These are phyloP conservation scores for Thoracochromis brauschi DNA, from an alignment of 2,113 vertebrate genomes.

Conservation along the genomic window DNA sequence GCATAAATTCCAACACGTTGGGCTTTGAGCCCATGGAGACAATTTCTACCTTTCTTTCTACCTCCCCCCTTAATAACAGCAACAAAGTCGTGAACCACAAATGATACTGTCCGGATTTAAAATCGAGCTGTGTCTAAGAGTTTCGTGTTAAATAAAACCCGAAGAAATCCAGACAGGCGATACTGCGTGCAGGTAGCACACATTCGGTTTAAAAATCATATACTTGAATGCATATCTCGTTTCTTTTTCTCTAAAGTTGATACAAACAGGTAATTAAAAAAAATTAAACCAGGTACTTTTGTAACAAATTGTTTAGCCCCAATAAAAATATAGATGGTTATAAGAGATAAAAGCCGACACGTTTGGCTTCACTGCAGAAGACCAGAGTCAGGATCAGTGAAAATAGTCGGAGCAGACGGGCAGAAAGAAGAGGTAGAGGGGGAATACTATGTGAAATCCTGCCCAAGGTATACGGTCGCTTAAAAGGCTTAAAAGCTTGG, in stretches of 20 bases:
- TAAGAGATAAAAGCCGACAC: neutral
- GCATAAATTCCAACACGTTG: neutral
- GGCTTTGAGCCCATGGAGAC: neutral
- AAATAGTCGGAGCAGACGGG: conserved; percentile 25
- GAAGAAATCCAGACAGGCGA: neutral
- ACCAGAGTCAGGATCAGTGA: conserved; percentile 27
- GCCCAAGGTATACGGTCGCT: conserved; percentile 95
- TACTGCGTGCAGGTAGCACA: neutral
- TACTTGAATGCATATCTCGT: neutral
- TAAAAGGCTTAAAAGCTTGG: conserved; percentile 98
- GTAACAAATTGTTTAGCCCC: neutral
- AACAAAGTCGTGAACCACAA: neutral
- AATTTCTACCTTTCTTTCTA: neutral
- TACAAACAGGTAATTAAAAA: neutral
- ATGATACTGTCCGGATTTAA: neutral
- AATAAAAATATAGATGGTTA: neutral
- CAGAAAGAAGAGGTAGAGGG: conserved; percentile 42
- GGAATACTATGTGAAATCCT: conserved; percentile 89
- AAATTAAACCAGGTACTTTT: neutral
- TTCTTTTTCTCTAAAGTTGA: neutral
- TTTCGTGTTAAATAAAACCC: neutral
- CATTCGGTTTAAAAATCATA: neutral
- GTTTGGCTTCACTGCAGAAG: neutral
- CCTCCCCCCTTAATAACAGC: no score
- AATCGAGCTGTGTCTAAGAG: neutral